Base-by-base conservation (phyloP, 2,797 vertebrate species). In the Loris lydekkerianus region DNA sequence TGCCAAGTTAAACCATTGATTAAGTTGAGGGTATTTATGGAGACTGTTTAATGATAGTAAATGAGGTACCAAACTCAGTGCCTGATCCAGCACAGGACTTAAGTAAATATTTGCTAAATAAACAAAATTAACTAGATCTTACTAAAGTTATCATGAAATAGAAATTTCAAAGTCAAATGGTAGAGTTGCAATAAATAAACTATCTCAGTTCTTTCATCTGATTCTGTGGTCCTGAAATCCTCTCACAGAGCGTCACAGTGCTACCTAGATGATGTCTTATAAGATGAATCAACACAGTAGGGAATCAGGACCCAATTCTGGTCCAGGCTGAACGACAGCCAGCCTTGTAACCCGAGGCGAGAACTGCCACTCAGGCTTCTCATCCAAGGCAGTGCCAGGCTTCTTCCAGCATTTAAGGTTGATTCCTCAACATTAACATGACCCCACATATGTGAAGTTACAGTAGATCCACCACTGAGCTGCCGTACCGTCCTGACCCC, bases 41-140 rank as follows among this genome's bases (percentile, higher is more conserved):
- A 65, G 67, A 82, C 86, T 94, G 89, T 65, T 92, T 88, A 93
- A 76, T 86, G 40, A 83, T 61, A 65, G 17, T 90, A 92, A 94
- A 91, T 61, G 91, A 78, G 37, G 34, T 40, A 87, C 17, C 4
- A 34, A 40, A 76, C 21, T 92, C 21, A 76, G 75, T 34, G 6
- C 4, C 29, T 94, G 31, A 70, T 29, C 29, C 37, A 95, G 29
- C 76, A 25, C 21, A 91, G 60, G 34, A 61, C 14, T 81, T 77
- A 63, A 83, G 53, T 69, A 91, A 91, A 83, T 20, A 85, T 85
- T 63, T 93, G 49, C 18, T 70, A 65, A 89, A 58, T 69, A 85
- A 95, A 69, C 56, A 92, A 96, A 94, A 91, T 84, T 40, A 91
- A 96, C 8, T 56, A 86, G 56, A 10, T 91, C 27, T 93, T 94